phyloP scores from a whole-genome alignment of 2,113 vertebrate genomes.

The Aphelocoma coerulescens region DNA sequence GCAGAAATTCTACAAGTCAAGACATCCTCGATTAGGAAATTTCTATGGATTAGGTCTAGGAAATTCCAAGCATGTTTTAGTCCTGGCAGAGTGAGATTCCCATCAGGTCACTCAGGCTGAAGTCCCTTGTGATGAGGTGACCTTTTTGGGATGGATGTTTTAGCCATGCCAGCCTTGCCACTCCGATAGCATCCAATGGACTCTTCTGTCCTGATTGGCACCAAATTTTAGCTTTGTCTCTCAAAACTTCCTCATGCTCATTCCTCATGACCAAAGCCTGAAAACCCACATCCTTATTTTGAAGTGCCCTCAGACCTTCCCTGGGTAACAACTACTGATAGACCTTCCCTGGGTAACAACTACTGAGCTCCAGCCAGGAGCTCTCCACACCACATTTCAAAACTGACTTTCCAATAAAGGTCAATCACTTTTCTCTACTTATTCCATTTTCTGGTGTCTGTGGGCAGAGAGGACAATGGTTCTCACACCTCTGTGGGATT shows the following conservation, averaged over 20 bases:
- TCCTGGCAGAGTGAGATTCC: background rate
- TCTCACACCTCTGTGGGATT: background rate
- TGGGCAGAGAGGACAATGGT: background rate
- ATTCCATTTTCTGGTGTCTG: background rate
- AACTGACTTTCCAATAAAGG: background rate
- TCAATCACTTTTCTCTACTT: background rate
- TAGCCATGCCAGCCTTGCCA: accelerated
- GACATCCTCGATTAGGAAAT: background rate
- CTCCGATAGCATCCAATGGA: accelerated
- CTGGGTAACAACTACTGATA: background rate
- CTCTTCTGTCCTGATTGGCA: background rate
- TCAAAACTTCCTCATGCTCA: background rate
- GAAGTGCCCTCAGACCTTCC: background rate
- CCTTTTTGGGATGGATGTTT: background rate
- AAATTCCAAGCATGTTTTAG: background rate
- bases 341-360: background rate
- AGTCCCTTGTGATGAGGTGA: background rate
- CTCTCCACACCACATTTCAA: background rate
- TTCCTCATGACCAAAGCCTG: background rate
- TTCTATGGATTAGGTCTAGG: background rate
- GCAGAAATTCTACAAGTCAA: background rate
- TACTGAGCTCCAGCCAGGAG: background rate
- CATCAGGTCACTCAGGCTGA: background rate
- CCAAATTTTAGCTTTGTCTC: background rate
- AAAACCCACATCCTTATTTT: background rate